Evolutionary conservation across 2,888 invertebrate genomes (phyloP).

Genomic region (Xestia c-nigrum): DNA sequence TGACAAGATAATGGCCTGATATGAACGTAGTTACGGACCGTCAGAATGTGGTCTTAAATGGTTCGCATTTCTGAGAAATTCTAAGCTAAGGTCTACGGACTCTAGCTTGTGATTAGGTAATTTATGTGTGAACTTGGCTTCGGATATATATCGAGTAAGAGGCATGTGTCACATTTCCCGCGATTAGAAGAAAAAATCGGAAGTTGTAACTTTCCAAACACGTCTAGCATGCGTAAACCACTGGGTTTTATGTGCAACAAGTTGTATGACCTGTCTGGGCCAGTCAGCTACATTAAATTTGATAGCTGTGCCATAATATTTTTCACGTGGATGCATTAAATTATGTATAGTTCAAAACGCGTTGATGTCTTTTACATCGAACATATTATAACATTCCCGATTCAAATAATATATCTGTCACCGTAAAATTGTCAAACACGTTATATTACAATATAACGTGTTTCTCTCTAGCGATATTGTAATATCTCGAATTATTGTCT

Average conservation of each 20-base stretch:
- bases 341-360: background rate
- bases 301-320: background rate
- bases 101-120: conserved; percentile 23
- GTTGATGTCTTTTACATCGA: conserved; percentile 3
- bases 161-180: conserved; percentile 23
- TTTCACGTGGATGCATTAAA: no score
- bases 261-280: background rate
- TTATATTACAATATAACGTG: no score
- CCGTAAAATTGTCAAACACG: no score
- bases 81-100: background rate
- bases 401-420: conserved; percentile 20
- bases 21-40: conserved; percentile 23
- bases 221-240: background rate
- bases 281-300: background rate
- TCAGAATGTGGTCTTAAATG: conserved; percentile 37
- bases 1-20: conserved; percentile 33
- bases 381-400: background rate
- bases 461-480: no score
- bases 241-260: background rate
- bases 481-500: no score
- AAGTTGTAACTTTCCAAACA: conserved; percentile 33
- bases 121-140: conserved; percentile 51
- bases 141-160: background rate
- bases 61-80: conserved; percentile 18
- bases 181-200: conserved; percentile 34